Evolutionary conservation across 2,797 vertebrate genomes (phyloP).

Genomic region (Enteromius fasciolatus): DNA sequence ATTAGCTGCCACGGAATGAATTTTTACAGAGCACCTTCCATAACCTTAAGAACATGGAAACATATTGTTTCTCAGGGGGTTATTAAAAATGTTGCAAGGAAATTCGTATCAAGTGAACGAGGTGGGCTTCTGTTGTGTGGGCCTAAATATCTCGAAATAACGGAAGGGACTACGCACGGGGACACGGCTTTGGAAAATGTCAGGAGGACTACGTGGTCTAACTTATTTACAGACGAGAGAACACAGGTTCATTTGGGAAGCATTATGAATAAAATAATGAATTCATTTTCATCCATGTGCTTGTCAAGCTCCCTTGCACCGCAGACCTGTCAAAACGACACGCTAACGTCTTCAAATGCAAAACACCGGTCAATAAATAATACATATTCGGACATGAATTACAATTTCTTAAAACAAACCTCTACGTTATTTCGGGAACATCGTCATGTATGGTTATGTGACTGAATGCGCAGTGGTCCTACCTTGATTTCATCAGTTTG

Average conservation of each 20-base stretch:
- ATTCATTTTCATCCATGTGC: conserved; percentile 10
- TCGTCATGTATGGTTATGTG: conserved; percentile 4
- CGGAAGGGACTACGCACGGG: neutral
- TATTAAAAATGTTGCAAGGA: neutral
- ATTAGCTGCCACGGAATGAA: too few relatives aligned
- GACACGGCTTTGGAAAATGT: conserved; percentile 13
- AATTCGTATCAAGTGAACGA: neutral
- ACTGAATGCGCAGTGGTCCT: conserved; percentile 51
- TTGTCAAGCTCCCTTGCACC: neutral
- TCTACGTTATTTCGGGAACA: neutral
- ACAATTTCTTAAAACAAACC: neutral
- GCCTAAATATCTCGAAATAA: conserved; percentile 13
- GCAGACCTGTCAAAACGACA: neutral
- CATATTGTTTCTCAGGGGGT: neutral
- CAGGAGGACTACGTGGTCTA: neutral
- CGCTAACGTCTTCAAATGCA: neutral
- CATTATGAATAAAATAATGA: conserved; percentile 6
- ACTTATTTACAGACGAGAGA: conserved; percentile 15
- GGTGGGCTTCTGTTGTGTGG: neutral
- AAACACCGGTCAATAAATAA: neutral
- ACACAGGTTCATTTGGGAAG: neutral
- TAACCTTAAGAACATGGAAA: neutral
- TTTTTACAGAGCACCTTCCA: neutral
- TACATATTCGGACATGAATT: neutral
- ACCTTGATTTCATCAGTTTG: conserved; percentile 50